Conservation (phyloP, 1,140 invertebrate genomes). For the Plectrocnemia conspersa region DNA sequence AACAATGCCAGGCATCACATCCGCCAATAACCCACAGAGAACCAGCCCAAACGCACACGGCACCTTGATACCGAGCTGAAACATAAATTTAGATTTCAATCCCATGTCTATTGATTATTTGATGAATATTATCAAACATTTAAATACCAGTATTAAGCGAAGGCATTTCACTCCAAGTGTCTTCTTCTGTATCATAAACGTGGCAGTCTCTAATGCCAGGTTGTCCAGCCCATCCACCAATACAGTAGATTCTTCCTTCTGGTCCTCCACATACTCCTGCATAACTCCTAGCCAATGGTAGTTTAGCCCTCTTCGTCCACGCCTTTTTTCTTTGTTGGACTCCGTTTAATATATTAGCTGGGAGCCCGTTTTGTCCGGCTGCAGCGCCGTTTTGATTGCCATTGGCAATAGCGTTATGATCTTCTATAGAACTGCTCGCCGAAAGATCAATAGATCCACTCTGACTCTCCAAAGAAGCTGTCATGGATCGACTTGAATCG, state of each 20-base stretch:
- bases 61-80: slow-evolving; percentile 72
- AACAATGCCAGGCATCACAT: slow-evolving; percentile 75
- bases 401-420: slow-evolving; percentile 8
- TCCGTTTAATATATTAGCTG: neutral
- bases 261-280: slow-evolving; percentile 66
- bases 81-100: slow-evolving; percentile 14
- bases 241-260: slow-evolving; percentile 55
- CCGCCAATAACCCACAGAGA: slow-evolving; percentile 74
- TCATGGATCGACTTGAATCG: slow-evolving; percentile 29
- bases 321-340: slow-evolving; percentile 40
- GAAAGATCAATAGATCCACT: slow-evolving; percentile 24
- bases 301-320: slow-evolving; percentile 60
- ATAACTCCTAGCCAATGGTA: slow-evolving; percentile 65
- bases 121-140: neutral
- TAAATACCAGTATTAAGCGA: slow-evolving; percentile 57
- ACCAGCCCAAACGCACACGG: slow-evolving; percentile 61
- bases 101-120: no score
- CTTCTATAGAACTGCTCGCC: slow-evolving; percentile 16
- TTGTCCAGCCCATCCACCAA: slow-evolving; percentile 75
- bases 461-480: slow-evolving; percentile 31
- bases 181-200: slow-evolving; percentile 59
- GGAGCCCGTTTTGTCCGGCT: neutral
- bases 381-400: slow-evolving; percentile 3
- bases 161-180: slow-evolving; percentile 64
- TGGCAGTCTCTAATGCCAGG: slow-evolving; percentile 70